Base-by-base conservation (phyloP, 2,797 vertebrate genomes). In the Chaunax sp. region DNA sequence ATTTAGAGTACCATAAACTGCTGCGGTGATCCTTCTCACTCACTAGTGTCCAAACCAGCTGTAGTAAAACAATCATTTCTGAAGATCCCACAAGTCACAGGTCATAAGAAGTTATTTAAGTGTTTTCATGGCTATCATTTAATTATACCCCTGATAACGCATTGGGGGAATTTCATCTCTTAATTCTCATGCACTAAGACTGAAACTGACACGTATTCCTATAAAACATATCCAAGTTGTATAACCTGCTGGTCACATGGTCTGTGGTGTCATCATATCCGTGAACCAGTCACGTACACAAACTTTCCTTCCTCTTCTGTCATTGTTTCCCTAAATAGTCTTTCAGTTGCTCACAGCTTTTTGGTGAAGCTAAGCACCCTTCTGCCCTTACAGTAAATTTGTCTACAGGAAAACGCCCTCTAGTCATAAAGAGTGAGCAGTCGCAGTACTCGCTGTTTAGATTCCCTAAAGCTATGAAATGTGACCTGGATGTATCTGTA, bases 201-300 rank as follows among this genome's bases (percentile, higher is more conserved):
- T 30, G 28, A 30, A 30, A 30, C 5, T 30, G 28, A n/a, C n/a
- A n/a, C n/a, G n/a, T n/a, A n/a, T n/a, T n/a, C n/a, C n/a, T n/a
- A n/a, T n/a, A n/a, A n/a, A n/a, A n/a, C n/a, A n/a, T n/a, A n/a
- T n/a, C n/a, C n/a, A n/a, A n/a, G n/a, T n/a, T n/a, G 33, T 10
- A 22, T 22, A 78, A 23, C 28, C 69, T 68, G 47, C 59, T 52
- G 16, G 47, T 89, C 85, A 90, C 82, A 68, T 88, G 82, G 25
- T 62, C 25, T 71, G 68, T 72, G 49, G 61, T 70, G 55, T 69
- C 57, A 64, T 16, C 9, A 61, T 52, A 26, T 46, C 46, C 63
- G 53, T 19, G 54, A 73, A 40, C 2, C 2, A 53, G 86, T 90
- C 91, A 92, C 88, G 82, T 84, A 90, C 75, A 56, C 85, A 75